These are phyloP conservation scores for Hypomesus transpacificus DNA, from an alignment of 2,113 vertebrate genomes.

Conservation along the genomic window DNA sequence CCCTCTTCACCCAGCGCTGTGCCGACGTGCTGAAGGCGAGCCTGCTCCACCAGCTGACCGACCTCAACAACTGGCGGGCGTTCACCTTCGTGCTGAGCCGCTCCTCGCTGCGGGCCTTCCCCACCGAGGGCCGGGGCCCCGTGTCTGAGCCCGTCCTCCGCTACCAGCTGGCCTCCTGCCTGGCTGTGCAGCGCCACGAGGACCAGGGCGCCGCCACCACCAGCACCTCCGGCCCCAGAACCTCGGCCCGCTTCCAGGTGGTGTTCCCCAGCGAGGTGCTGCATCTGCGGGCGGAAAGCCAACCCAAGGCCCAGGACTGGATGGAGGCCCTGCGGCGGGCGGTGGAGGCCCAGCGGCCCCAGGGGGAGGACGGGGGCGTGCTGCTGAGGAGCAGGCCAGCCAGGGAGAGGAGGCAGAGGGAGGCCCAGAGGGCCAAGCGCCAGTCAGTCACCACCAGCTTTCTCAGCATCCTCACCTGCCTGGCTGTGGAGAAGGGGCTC, in stretches of 20 bases:
- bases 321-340: conserved; percentile 80
- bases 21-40: conserved; percentile 83
- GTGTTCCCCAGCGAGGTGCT: conserved; percentile 86
- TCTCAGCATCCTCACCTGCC: conserved; percentile 90
- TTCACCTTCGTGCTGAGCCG: conserved; percentile 89
- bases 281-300: conserved; percentile 82
- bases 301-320: conserved; percentile 84
- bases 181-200: conserved; percentile 78
- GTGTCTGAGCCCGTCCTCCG: conserved; percentile 82
- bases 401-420: conserved; percentile 64
- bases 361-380: conserved; percentile 66
- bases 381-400: conserved; percentile 74
- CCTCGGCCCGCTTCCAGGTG: conserved; percentile 75
- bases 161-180: conserved; percentile 79
- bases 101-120: conserved; percentile 83
- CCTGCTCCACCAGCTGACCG: conserved; percentile 80
- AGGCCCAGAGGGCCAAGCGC: conserved; percentile 77
- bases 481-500: conserved; percentile 93
- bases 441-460: conserved; percentile 97
- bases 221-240: conserved; percentile 10
- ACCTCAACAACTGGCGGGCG: conserved; percentile 91
- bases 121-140: conserved; percentile 76
- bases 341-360: conserved; percentile 67
- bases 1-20: conserved; percentile 73
- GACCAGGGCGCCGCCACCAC: conserved; percentile 67